These are phyloP conservation scores for Drosophila mulleri DNA, from an alignment of 2,888 invertebrate species.

Conservation along the genomic window DNA sequence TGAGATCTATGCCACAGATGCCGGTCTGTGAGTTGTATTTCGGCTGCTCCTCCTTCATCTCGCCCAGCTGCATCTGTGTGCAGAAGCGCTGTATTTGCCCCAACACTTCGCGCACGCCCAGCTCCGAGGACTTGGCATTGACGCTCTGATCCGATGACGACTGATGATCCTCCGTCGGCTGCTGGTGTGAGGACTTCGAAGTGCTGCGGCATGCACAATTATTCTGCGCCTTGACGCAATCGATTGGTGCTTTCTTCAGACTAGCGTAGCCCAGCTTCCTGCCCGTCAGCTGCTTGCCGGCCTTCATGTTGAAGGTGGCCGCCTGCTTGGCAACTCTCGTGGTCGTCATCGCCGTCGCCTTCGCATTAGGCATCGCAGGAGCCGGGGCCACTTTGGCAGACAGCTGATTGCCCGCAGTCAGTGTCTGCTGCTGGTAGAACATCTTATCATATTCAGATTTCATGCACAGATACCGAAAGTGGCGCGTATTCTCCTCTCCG, in stretches of 20 bases:
- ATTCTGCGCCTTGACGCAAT: slow-evolving; percentile 38
- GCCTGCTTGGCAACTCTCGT: slow-evolving; percentile 35
- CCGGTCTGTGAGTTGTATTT: slow-evolving; percentile 27
- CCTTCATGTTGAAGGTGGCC: slow-evolving; percentile 26
- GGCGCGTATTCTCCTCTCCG: slow-evolving; percentile 83
- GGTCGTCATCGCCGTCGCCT: slow-evolving; percentile 4
- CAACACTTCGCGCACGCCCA: slow-evolving; percentile 77
- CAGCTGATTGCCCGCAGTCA: slow-evolving; percentile 52
- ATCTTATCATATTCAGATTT: slow-evolving; percentile 85
- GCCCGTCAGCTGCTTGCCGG: slow-evolving; percentile 33
- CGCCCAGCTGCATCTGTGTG: slow-evolving; percentile 65
- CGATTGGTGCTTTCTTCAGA: slow-evolving; percentile 17
- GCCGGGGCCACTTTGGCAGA: slow-evolving; percentile 28
- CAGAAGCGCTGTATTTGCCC: slow-evolving; percentile 79
- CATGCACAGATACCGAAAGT: slow-evolving; percentile 84
- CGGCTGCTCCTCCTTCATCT: slow-evolving; percentile 51
- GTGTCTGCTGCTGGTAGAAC: slow-evolving; percentile 83
- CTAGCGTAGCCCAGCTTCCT: slow-evolving; percentile 17
- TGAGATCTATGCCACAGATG: slow-evolving; percentile 24
- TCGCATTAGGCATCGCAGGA: slow-evolving; percentile 20
- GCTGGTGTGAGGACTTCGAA: slow-evolving; percentile 44
- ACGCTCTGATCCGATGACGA: slow-evolving; percentile 68
- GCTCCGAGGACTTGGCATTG: slow-evolving; percentile 75
- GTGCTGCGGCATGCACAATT: slow-evolving; percentile 59
- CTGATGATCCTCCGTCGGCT: slow-evolving; percentile 43